Base-by-base conservation (phyloP, 2,113 vertebrate genomes). In the Onychorhynchus coronatus region DNA sequence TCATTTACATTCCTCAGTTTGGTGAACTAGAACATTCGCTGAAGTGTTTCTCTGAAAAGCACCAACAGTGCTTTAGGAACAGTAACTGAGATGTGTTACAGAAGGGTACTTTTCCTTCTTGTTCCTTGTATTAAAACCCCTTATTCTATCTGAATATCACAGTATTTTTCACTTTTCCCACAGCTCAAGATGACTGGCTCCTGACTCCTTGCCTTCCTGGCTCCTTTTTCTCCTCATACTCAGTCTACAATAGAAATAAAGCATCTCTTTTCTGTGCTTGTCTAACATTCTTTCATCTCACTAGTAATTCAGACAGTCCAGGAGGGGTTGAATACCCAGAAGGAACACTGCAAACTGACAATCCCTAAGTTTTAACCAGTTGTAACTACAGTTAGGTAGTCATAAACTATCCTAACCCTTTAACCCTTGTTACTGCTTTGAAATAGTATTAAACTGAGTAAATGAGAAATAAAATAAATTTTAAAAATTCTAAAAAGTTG, bases 1-100 rank as follows among this genome's bases (percentile, higher is more conserved):
- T 85, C 58, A 88, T 88, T 95, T 89, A 75, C 93, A 94, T 96
- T 91, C 55, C 61, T 85, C 92, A 49, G 78, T 74, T 80, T 62
- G 65, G 11, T 66, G 91, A 91, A 58, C 66, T 11, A 30, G 67
- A 76, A 72, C 74, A 74, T 79, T 85, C 88, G 65, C 79, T 86
- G 75, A 94, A 91, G 82, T 50, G 42, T 56, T 91, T 94, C 68
- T 89, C 63, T 91, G 77, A 93, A 94, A 76, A 0, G 1, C 37
- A 49, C 55, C n/a, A 82, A 41, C 22, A 66, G 46, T 33, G 41
- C 55, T 82, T 79, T 37, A 94, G 62, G 63, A 95, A 83, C 39
- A 47, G 44, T 28, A 92, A 61, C 41, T 53, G 33, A 90, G 25
- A 65, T 19, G 4, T n/a, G 35, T 68, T 74, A 50, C 30, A 65